These are phyloP conservation scores for Eublepharis macularius DNA, from an alignment of 2,113 vertebrate genomes.

Conservation along the genomic window DNA sequence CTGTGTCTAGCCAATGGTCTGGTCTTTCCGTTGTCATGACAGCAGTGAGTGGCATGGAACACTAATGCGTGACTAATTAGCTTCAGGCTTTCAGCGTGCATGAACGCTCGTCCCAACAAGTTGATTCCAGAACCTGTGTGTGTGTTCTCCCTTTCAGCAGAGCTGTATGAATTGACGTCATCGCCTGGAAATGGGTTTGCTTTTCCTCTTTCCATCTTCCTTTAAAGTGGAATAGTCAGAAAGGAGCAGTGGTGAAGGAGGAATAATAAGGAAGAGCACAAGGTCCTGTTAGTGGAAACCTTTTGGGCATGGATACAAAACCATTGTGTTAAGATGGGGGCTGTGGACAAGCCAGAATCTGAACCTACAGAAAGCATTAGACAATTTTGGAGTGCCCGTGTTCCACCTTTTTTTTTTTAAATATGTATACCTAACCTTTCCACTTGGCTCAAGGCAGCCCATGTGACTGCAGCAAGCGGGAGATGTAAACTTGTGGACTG, in stretches of 20 bases:
- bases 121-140: neutral
- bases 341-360: neutral
- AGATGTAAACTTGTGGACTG: too few relatives aligned
- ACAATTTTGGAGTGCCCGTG: too few relatives aligned
- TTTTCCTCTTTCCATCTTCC: slow-evolving; percentile 6
- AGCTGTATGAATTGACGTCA: neutral
- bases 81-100: rapidly evolving
- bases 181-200: rapidly evolving
- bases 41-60: neutral
- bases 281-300: slow-evolving; percentile 47
- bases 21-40: neutral
- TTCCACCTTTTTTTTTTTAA: too few relatives aligned
- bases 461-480: too few relatives aligned
- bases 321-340: neutral
- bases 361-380: neutral
- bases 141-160: neutral
- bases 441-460: neutral
- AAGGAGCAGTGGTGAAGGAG: slow-evolving; percentile 22
- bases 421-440: neutral
- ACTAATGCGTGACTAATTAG: neutral
- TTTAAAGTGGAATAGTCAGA: slow-evolving; percentile 28
- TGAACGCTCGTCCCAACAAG: rapidly evolving
- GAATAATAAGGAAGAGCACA: slow-evolving; percentile 27
- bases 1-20: neutral
- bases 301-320: neutral